Base-by-base conservation (phyloP, 1,140 invertebrate genomes). In the Dolichoris vasculosae region DNA sequence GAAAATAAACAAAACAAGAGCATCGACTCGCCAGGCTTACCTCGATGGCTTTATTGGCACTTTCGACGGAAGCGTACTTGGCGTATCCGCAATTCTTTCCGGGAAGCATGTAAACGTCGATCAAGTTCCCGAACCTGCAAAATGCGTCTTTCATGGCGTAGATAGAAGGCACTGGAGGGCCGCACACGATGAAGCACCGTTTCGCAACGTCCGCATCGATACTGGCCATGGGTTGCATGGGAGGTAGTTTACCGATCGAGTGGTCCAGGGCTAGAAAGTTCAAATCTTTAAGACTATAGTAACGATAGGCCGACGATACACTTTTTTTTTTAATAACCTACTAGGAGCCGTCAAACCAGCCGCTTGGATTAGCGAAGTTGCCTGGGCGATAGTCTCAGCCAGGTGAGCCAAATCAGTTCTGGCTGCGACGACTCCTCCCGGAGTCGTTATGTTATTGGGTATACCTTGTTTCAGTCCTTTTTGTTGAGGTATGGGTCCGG, bases 1-100 rank as follows among this genome's bases (percentile, higher is more conserved):
- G 2, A 43, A 32, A 48, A 51, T 48, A 84, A 73, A 55, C 13
- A 38, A 35, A 63, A 40, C 20, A 73, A 8, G 30, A 23, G 38
- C 13, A 13, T 38, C 6, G 17, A 15, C 7, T 38, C 38, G 11
- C 32, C 40, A 20, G 46, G 17, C 26, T 83, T 92, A 96, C 95
- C 91, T 94, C 95, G 63, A 97, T 97, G 30, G 97, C 97, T 88
- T 96, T 95, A 86, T 96, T 95, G 0, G 98, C 98, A 87, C 96
- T 96, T 51, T 96, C 95, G 67, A 95, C 94, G 48, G 94, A 95
- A 6, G 97, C 97, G 94, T 97, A 99, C 90, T 97, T 97, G 0
- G 97, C 98, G 93, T 98, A 99, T 0, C 98, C 98, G 93, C 97
- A 98, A 89, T 96, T 98, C 93, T 97, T 97, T 90, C 97, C 97